phyloP scores from a whole-genome alignment of 2,113 vertebrate genomes.

The Terrapene triunguis region DNA sequence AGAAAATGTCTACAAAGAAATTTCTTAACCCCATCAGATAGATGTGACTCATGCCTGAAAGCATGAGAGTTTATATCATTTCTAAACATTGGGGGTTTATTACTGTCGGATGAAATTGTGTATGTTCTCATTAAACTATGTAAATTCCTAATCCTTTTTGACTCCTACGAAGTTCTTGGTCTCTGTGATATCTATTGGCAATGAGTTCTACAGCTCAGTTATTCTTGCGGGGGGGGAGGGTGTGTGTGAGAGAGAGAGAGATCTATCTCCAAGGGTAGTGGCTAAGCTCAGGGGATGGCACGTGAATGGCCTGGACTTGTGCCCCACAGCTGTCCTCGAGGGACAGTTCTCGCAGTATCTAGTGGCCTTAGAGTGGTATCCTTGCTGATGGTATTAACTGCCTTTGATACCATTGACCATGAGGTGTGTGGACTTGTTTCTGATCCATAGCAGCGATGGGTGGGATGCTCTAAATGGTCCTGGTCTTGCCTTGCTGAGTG shows the following conservation, averaged over 20 bases:
- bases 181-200: not conserved
- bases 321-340: not conserved
- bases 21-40: not conserved
- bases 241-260: no score
- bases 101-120: not conserved
- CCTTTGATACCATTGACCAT: not conserved
- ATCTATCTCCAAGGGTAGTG: not conserved
- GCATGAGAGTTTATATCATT: not conserved
- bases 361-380: not conserved
- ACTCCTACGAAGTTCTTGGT: not conserved
- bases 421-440: no score
- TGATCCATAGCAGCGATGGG: no score
- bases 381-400: no score
- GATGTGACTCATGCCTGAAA: not conserved
- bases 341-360: not conserved
- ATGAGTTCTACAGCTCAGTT: no score
- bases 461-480: no score
- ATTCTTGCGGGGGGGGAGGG: no score
- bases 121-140: not conserved
- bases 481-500: no score
- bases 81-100: not conserved
- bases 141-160: not conserved
- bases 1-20: not conserved
- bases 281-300: not conserved
- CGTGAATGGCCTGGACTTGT: no score